Conservation (phyloP, 2,888 invertebrate genomes). For the Adelphocoris suturalis region DNA sequence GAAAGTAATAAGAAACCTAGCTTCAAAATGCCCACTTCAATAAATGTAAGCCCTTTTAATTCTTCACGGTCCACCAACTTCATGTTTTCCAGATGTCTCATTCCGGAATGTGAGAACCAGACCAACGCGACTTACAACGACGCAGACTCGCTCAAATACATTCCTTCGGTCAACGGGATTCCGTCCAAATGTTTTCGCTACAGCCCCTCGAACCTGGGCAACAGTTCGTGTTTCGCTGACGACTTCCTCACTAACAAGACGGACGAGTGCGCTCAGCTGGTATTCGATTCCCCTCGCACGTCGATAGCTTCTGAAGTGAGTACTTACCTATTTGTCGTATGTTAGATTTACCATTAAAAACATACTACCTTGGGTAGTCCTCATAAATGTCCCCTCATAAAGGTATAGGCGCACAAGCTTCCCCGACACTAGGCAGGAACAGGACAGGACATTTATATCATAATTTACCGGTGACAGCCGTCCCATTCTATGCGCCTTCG, state of each 20-base stretch:
- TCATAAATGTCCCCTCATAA: no score
- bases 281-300: constrained; percentile 49
- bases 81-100: constrained; percentile 75
- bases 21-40: no score
- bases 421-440: no score
- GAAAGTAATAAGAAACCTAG: no score
- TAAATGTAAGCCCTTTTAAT: no score
- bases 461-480: no score
- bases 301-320: constrained; percentile 59
- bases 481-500: no score
- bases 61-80: no score
- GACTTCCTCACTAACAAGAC: constrained; percentile 24
- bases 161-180: constrained; percentile 32
- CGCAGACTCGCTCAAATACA: constrained; percentile 16
- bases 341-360: no score
- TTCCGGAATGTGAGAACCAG: constrained; percentile 75
- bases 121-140: constrained; percentile 70
- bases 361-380: no score
- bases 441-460: no score
- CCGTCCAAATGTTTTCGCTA: constrained; percentile 56
- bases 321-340: constrained; percentile 9
- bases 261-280: constrained; percentile 26
- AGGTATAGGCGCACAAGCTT: no score
- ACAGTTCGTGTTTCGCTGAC: neutral
- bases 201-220: neutral